Evolutionary conservation across 2,888 invertebrate genomes (phyloP).

Genomic region (Linnaemya vulpina): DNA sequence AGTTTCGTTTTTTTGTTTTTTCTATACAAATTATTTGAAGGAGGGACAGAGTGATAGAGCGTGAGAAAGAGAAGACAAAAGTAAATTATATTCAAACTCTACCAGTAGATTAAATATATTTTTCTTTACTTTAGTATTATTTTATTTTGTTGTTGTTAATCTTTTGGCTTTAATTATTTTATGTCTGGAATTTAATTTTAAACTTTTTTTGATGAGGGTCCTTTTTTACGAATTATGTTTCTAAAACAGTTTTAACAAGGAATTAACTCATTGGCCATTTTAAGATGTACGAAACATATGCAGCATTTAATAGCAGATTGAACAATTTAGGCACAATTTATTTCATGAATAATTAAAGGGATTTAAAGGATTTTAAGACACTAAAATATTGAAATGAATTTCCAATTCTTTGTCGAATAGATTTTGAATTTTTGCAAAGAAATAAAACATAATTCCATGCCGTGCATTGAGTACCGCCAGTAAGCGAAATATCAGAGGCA

Average conservation of each 20-base stretch:
- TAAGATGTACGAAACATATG: too few species aligned
- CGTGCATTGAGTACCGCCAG: too few species aligned
- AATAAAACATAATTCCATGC: too few species aligned
- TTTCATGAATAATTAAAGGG: too few species aligned
- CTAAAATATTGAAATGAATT: neutral
- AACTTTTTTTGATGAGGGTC: conserved; percentile 23
- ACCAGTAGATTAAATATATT: conserved; percentile 45
- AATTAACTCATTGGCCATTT: neutral
- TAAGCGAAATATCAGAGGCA: too few species aligned
- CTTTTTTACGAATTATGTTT: neutral
- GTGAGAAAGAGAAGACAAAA: conserved; percentile 21
- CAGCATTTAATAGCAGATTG: too few species aligned
- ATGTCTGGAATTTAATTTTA: conserved; percentile 8
- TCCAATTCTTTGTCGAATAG: too few species aligned
- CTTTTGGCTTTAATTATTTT: conserved; percentile 39
- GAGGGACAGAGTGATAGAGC: neutral
- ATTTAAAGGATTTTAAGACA: too few species aligned
- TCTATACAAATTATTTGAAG: conserved; percentile 57
- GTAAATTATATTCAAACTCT: conserved; percentile 36
- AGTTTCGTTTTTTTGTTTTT: neutral
- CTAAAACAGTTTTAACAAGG: conserved; percentile 27
- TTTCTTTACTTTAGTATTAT: neutral
- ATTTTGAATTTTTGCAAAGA: too few species aligned
- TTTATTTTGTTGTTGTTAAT: conserved; percentile 6
- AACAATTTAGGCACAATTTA: too few species aligned